Evolutionary conservation across 2,113 vertebrate genomes (phyloP).

Genomic region (Prietella phreatophila): DNA sequence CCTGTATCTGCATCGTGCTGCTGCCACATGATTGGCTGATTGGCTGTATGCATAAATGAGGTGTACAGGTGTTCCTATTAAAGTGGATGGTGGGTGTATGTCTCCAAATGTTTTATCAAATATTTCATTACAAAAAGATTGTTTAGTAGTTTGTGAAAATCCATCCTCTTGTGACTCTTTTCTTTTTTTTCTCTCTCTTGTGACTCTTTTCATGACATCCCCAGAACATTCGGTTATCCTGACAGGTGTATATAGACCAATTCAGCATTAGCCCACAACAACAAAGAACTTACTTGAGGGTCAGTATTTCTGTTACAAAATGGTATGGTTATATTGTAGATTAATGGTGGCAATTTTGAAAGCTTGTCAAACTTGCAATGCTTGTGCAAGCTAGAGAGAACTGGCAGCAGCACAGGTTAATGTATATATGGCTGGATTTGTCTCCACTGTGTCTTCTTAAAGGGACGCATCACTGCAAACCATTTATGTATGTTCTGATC

Average conservation of each 20-base stretch:
- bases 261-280: neutral
- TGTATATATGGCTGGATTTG: neutral
- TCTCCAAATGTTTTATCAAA: neutral
- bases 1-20: no score
- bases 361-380: neutral
- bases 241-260: neutral
- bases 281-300: neutral
- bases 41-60: no score
- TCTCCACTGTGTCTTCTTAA: neutral
- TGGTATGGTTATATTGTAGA: neutral
- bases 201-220: neutral
- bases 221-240: neutral
- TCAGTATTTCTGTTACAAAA: neutral
- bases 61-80: no score
- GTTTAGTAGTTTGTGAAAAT: neutral
- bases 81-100: neutral
- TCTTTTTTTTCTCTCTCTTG: no score
- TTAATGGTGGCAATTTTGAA: neutral
- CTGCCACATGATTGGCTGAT: no score
- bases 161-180: neutral
- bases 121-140: neutral
- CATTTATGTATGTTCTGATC: no score
- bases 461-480: no score
- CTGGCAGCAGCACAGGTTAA: neutral
- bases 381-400: neutral